Evolutionary conservation across 2,797 vertebrate genomes (phyloP).

Genomic region (Apogon hyalosoma): DNA sequence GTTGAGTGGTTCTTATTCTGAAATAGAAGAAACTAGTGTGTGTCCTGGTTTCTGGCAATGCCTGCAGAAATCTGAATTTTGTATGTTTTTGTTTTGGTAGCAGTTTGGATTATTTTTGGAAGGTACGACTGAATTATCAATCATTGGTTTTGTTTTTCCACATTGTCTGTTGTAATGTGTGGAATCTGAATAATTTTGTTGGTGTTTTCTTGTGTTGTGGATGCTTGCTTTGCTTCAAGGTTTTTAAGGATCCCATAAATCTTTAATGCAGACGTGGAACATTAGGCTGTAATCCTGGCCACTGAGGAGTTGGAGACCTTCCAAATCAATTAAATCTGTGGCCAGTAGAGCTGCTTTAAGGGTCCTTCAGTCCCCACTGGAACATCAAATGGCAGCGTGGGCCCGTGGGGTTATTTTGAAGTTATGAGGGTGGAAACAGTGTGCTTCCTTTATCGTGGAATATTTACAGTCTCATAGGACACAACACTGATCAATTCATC

Average conservation of each 20-base stretch:
- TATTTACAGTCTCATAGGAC: slow-evolving; percentile 6
- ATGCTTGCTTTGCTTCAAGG: slow-evolving; percentile 24
- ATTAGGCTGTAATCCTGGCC: slow-evolving; percentile 43
- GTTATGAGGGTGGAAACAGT: slow-evolving; percentile 2
- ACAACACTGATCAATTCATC: slow-evolving; percentile 3
- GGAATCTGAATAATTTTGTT: slow-evolving; percentile 58
- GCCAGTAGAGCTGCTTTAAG: slow-evolving; percentile 46
- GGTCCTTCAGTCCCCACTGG: slow-evolving; percentile 13
- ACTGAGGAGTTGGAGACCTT: slow-evolving; percentile 41
- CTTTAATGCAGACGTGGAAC: slow-evolving; percentile 44
- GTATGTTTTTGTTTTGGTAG: slow-evolving; percentile 47
- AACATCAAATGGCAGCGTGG: slow-evolving; percentile 21
- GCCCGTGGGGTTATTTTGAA: background rate
- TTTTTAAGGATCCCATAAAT: slow-evolving; percentile 40
- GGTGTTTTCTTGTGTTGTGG: slow-evolving; percentile 14
- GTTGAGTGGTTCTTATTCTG: background rate
- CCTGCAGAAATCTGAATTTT: slow-evolving; percentile 38
- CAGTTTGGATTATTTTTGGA: slow-evolving; percentile 54
- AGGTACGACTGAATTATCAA: slow-evolving; percentile 39
- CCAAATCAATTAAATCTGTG: slow-evolving; percentile 48
- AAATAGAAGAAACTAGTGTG: slow-evolving; percentile 20
- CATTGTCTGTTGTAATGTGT: slow-evolving; percentile 9
- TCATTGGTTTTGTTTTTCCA: slow-evolving; percentile 43
- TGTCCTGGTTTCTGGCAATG: slow-evolving; percentile 16
- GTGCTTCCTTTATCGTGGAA: slow-evolving; percentile 7